Base-by-base conservation (phyloP, 1,140 invertebrate species). In the Apis dorsata region DNA sequence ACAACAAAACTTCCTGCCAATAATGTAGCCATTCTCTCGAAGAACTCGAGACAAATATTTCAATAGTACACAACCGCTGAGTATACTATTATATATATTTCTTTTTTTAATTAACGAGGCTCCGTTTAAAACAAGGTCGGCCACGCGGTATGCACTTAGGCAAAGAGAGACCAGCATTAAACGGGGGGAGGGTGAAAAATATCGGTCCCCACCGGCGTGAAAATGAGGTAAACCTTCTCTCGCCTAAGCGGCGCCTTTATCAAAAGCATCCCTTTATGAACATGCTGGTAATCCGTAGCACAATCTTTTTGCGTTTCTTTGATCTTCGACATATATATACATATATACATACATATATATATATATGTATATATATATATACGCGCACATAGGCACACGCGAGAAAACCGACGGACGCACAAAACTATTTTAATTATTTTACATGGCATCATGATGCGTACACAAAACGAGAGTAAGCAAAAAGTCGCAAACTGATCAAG, bases 351-450 rank as follows among this genome's bases (percentile, higher is more conserved):
- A 44, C 0, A 7, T 44, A 44, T 44, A 44, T 7, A 44, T 44
- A 44, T 44, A 44, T 44, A 44, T 44, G 0, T 34, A 34, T 34
- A 28, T 28, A 28, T 28, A 28, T 28, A 55, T 34, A 55, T 19
- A 66, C 2, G 11, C 17, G 15, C 9, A 28, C 19, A 4, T 15
- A 53, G 51, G n/a, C 70, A 34, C 51, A 21, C 13, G 10, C 0
- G 21, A 7, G 0, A 19, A 24, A 1, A 13, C 1, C 21, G 11
- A 10, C 13, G 53, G 17, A 24, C 13, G 24, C 34, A 13, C 13
- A 8, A 13, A 57, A 74, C 60, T 17, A 49, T 77, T 75, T 82
- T 82, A 82, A 77, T 82, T 57, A 53, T 82, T 82, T 82, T 74
- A 55, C 57, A 53, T 62, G 62, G 34, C 2, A 34, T 44, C 44